Conservation (phyloP, 2,888 invertebrate genomes). For the Carpatolechia fugitivella region DNA sequence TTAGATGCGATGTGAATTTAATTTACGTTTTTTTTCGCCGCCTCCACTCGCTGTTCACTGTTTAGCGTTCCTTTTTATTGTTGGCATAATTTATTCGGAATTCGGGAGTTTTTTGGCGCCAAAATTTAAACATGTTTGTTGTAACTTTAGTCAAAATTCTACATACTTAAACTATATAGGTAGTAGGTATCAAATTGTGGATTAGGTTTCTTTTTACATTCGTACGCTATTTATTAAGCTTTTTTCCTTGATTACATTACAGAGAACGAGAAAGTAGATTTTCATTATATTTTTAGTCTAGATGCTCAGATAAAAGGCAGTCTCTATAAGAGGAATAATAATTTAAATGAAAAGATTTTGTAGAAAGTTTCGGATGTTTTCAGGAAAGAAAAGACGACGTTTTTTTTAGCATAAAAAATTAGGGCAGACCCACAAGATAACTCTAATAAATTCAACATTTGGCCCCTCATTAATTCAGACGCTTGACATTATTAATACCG, state of each 20-base stretch:
- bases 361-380: too few species aligned
- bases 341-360: too few species aligned
- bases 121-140: neutral
- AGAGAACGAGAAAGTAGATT: too few species aligned
- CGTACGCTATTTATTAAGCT: too few species aligned
- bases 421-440: slow-evolving; percentile 43
- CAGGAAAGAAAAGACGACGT: neutral
- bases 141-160: too few species aligned
- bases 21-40: slow-evolving; percentile 49
- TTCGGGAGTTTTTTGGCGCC: neutral
- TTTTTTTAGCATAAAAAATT: slow-evolving; percentile 24
- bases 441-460: slow-evolving; percentile 74
- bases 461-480: slow-evolving; percentile 61
- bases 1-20: slow-evolving; percentile 51
- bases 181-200: too few species aligned
- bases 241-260: too few species aligned
- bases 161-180: too few species aligned
- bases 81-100: slow-evolving; percentile 7
- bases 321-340: too few species aligned
- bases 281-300: too few species aligned
- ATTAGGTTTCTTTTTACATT: too few species aligned
- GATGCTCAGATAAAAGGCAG: too few species aligned
- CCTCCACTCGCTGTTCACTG: slow-evolving; percentile 30
- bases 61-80: slow-evolving; percentile 31
- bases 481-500: slow-evolving; percentile 55